Evolutionary conservation across 2,113 vertebrate species (phyloP).

Genomic region (Menidia beryllina): DNA sequence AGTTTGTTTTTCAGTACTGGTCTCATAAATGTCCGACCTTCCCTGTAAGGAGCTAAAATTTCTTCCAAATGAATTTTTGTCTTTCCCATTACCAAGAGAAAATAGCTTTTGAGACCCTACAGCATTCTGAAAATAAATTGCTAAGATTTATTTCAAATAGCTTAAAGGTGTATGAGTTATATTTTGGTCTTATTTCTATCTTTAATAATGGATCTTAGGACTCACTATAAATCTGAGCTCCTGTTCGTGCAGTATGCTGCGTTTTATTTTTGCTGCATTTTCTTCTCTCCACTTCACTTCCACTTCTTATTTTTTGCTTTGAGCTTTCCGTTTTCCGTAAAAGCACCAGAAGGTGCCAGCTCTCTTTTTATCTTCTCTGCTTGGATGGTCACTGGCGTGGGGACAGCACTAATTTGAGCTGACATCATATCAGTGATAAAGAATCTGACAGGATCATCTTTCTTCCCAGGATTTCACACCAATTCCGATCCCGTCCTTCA

Average conservation of each 20-base stretch:
- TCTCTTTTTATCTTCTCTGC: constrained; percentile 1
- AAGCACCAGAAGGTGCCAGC: constrained; percentile 25
- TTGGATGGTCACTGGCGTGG: background rate
- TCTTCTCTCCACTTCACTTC: background rate
- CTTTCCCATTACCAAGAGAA: constrained; percentile 41
- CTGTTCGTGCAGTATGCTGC: too few relatives aligned
- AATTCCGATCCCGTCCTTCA: constrained; percentile 51
- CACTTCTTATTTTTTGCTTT: constrained; percentile 7
- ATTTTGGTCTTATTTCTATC: too few relatives aligned
- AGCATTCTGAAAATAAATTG: constrained; percentile 11
- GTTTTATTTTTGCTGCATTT: background rate
- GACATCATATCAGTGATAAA: constrained; percentile 45
- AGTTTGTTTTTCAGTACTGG: too few relatives aligned
- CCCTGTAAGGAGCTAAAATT: too few relatives aligned
- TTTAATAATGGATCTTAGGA: background rate
- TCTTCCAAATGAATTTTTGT: background rate
- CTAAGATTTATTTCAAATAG: too few relatives aligned
- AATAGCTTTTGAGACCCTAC: constrained; percentile 9
- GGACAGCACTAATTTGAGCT: constrained; percentile 42
- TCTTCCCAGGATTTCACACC: background rate
- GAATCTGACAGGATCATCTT: constrained; percentile 6
- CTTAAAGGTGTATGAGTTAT: too few relatives aligned
- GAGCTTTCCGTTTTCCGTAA: background rate
- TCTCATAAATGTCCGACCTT: too few relatives aligned
- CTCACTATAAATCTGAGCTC: background rate